A percentile compares a stretch with the other conserved stretches of the same genome.
Evolutionary conservation across 2,888 invertebrate species (phyloP).

Genomic region (Itoplectis maculator): DNA sequence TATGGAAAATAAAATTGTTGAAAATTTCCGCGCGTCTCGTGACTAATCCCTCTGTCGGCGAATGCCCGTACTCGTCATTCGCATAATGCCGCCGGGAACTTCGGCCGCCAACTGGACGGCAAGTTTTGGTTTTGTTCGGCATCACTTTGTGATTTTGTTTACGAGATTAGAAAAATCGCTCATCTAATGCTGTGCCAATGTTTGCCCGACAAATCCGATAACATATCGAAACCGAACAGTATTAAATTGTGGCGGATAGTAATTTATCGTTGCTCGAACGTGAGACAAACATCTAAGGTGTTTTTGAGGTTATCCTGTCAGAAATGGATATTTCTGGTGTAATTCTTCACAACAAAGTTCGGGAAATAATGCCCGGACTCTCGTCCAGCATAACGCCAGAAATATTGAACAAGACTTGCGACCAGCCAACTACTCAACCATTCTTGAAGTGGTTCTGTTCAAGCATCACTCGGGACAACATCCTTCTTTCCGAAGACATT

Average conservation of each 20-base stretch:
- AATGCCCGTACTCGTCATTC: not conserved
- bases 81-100: not conserved
- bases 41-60: not conserved
- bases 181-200: not conserved
- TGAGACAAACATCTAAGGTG: not conserved
- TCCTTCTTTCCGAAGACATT: conserved; percentile 77
- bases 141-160: not conserved
- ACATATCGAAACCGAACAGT: not conserved
- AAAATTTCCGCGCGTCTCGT: not conserved
- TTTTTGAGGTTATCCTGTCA: conserved; percentile 10
- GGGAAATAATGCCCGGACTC: conserved; percentile 75
- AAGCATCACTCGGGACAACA: conserved; percentile 77
- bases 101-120: not conserved
- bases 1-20: too few species aligned
- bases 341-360: conserved; percentile 76
- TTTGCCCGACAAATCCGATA: not conserved
- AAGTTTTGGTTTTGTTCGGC: conserved; percentile 15
- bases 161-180: not conserved
- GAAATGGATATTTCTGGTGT: conserved; percentile 74
- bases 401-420: conserved; percentile 76
- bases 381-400: conserved; percentile 74
- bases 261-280: not conserved
- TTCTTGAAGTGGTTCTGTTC: conserved; percentile 81
- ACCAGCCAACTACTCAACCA: conserved; percentile 75
- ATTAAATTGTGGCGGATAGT: not conserved